Percentiles rank a stretch among this genome's conserved stretches.
Conservation (phyloP, 2,888 invertebrate genomes). For the Eudasyphora cyanicolor region DNA sequence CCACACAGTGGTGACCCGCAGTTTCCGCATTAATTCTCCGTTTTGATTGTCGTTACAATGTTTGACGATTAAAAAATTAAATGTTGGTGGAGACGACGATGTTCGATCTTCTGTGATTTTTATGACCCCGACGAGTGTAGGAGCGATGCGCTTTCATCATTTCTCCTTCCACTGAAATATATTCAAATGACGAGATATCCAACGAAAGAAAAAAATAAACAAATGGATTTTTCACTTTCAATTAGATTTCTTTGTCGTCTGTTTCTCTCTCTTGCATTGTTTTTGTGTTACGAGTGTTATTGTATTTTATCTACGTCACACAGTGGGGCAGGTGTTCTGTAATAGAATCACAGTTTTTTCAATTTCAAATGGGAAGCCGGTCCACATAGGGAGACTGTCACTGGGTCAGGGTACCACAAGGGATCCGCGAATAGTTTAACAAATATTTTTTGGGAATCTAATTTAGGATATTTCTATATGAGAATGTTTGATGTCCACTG, state of each 20-base stretch:
- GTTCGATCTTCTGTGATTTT: conserved; percentile 24
- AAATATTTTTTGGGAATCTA: no score
- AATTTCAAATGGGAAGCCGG: no score
- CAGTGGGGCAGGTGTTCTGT: background rate
- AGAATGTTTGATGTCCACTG: no score
- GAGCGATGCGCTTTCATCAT: conserved; percentile 42
- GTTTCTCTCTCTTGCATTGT: background rate
- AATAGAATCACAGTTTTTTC: conserved; percentile 44
- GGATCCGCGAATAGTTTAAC: no score
- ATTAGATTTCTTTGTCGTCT: conserved; percentile 66
- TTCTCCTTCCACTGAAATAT: conserved; percentile 18
- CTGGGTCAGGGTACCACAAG: no score
- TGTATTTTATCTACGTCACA: conserved; percentile 14
- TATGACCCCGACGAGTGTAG: conserved; percentile 44
- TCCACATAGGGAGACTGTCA: no score
- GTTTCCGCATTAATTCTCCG: conserved; percentile 66
- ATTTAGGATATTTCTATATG: no score
- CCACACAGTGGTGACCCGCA: conserved; percentile 67
- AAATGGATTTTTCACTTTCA: conserved; percentile 45
- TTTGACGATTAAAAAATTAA: background rate
- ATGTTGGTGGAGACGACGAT: background rate
- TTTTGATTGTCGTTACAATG: conserved; percentile 33
- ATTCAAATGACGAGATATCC: background rate
- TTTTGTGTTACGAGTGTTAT: conserved; percentile 36
- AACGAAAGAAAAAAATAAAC: background rate